Evolutionary conservation across 1,140 invertebrate species (phyloP).

Genomic region (Drosophila melanica): DNA sequence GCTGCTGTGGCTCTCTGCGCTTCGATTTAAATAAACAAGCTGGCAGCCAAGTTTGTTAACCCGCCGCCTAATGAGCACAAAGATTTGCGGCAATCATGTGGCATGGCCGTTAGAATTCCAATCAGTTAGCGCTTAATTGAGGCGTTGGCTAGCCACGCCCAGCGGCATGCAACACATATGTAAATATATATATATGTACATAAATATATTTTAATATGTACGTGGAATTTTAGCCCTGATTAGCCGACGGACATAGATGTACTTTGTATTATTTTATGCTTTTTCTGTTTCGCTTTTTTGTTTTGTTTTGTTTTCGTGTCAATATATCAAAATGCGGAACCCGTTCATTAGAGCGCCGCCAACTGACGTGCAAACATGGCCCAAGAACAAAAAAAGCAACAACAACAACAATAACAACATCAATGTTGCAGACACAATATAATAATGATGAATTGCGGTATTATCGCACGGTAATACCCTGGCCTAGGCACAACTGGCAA

Average conservation of each 20-base stretch:
- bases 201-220: conserved; percentile 26
- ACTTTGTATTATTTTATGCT: conserved; percentile 50
- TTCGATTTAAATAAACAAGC: conserved; percentile 56
- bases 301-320: conserved; percentile 56
- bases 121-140: conserved; percentile 79
- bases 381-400: conserved; percentile 32
- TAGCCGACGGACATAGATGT: conserved; percentile 46
- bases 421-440: conserved; percentile 41
- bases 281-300: conserved; percentile 24
- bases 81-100: conserved; percentile 62
- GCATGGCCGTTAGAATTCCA: conserved; percentile 63
- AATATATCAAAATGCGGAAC: conserved; percentile 78
- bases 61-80: conserved; percentile 63
- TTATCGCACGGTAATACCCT: conserved; percentile 73
- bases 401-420: conserved; percentile 21
- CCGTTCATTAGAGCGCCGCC: conserved; percentile 69
- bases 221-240: conserved; percentile 47
- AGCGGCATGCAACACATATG: conserved; percentile 43
- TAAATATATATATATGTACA: not conserved
- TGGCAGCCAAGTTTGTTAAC: conserved; percentile 42
- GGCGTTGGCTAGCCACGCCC: conserved; percentile 54
- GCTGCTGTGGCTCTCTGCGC: not conserved
- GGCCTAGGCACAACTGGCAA: conserved; percentile 23
- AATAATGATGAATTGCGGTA: conserved; percentile 82
- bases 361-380: conserved; percentile 33